A percentile compares a stretch with the other conserved stretches of the same genome.
phyloP scores from a whole-genome alignment of 2,797 vertebrate genomes.

The Gouania willdenowi region DNA sequence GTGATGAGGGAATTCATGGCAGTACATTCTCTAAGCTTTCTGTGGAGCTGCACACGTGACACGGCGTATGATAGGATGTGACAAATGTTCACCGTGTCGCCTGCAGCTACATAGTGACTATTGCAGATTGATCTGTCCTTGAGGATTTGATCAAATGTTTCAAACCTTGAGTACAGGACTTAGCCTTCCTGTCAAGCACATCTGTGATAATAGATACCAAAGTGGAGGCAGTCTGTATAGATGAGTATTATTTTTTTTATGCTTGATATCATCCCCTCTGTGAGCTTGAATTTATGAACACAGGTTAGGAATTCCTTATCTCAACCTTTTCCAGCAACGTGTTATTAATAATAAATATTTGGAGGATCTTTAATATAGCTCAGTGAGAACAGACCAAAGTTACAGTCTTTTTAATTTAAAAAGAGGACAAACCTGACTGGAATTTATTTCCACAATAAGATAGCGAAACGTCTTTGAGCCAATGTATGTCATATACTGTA shows the following conservation, averaged over 20 bases:
- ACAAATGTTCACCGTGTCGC: conserved; percentile 20
- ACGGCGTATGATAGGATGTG: conserved; percentile 37
- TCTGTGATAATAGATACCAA: conserved; percentile 35
- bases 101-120: conserved; percentile 19
- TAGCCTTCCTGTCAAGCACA: conserved; percentile 27
- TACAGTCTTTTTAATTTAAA: conserved; percentile 5
- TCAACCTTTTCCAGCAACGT: conserved; percentile 24
- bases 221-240: conserved; percentile 16
- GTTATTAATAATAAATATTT: conserved; percentile 35
- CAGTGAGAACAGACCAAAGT: conserved; percentile 14
- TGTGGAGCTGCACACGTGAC: conserved; percentile 31
- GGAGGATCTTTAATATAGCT: conserved; percentile 12
- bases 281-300: conserved; percentile 35
- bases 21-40: too few relatives aligned
- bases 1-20: too few relatives aligned
- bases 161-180: conserved; percentile 17
- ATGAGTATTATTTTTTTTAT: conserved; percentile 39
- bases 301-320: conserved; percentile 20
- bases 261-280: conserved; percentile 28
- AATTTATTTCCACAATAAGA: conserved; percentile 4
- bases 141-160: conserved; percentile 40
- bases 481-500: too few relatives aligned
- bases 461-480: too few relatives aligned
- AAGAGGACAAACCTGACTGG: conserved; percentile 2
- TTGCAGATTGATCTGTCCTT: conserved; percentile 29